Base-by-base conservation (phyloP, 2,888 invertebrate species). In the Sarcophaga rosellei region DNA sequence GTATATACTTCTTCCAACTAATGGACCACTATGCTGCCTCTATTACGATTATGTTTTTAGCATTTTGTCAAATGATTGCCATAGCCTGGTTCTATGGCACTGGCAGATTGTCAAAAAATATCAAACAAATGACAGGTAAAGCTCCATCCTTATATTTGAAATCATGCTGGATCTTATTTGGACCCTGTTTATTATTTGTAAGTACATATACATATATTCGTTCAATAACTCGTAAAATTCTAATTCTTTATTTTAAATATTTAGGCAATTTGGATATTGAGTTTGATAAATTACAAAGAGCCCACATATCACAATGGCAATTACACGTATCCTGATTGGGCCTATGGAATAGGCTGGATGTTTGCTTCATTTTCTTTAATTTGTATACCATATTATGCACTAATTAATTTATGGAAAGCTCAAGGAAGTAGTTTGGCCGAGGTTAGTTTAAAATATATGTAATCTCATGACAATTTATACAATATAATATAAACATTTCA, bases 1-100 rank as follows among this genome's bases (percentile, higher is more conserved):
- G 98, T 88, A 98, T 98, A 93, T 98, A 97, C 92, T 96, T 97
- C 91, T 97, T 98, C 92, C 98, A 98, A 94, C 92, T 98, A 88
- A 96, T 98, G 95, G 98, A 98, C 92, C 97, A 97, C 91, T 98
- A 98, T 92, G 97, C 98, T n/a, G 97, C 98, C 21, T 97, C 97
- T 66, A 96, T 98, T 89, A 97, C 98, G 79, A 97, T 98, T 76
- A 96, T 98, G 94, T 98, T 97, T 92, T 94, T 98, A 88, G 98
- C 98, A 57, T 98, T 98, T 93, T 98, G 98, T 91, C 98, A 98
- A 94, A 96, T 98, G 73, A 96, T 98, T 77, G 98, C 96, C 11
- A 96, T 98, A 85, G 96, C 97, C 6, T 98, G 98, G 98, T 96
- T 97, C 91, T 98, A 98, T 91, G 98, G 98, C 59, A 96, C 97